A percentile compares a stretch with the other conserved stretches of the same genome.
Conservation (phyloP, 1,140 invertebrate species). For the Ladona fulva region DNA sequence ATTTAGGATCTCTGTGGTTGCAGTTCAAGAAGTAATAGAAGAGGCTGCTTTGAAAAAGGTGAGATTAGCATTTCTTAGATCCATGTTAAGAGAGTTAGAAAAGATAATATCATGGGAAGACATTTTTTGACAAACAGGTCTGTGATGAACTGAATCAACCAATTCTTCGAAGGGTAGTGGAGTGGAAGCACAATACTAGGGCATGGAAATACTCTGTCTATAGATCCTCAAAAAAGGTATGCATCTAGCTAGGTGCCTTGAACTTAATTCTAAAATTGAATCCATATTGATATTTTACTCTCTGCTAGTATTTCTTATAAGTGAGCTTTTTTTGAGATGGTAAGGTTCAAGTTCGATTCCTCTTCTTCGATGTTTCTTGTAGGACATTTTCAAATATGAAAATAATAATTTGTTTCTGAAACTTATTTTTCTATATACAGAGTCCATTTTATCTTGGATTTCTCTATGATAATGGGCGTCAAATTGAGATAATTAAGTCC, state of each 20-base stretch:
- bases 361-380: no score
- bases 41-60: constrained; percentile 54
- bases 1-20: constrained; percentile 57
- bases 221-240: constrained; percentile 24
- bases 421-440: no score
- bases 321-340: no score
- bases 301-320: neutral
- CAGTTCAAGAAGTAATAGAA: constrained; percentile 61
- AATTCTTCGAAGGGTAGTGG: constrained; percentile 47
- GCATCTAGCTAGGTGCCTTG: constrained; percentile 23
- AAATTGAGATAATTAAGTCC: constrained; percentile 11
- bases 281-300: constrained; percentile 21
- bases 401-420: no score
- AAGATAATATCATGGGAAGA: no score
- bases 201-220: constrained; percentile 45
- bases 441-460: constrained; percentile 13
- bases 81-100: neutral
- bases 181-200: constrained; percentile 53
- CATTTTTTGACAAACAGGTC: constrained; percentile 35
- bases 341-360: no score
- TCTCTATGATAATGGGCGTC: constrained; percentile 17
- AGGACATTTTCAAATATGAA: no score
- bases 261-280: constrained; percentile 25
- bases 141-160: constrained; percentile 65
- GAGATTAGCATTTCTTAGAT: constrained; percentile 16